Conservation (phyloP, 2,888 invertebrate genomes). For the Drosophila hamatofila region DNA sequence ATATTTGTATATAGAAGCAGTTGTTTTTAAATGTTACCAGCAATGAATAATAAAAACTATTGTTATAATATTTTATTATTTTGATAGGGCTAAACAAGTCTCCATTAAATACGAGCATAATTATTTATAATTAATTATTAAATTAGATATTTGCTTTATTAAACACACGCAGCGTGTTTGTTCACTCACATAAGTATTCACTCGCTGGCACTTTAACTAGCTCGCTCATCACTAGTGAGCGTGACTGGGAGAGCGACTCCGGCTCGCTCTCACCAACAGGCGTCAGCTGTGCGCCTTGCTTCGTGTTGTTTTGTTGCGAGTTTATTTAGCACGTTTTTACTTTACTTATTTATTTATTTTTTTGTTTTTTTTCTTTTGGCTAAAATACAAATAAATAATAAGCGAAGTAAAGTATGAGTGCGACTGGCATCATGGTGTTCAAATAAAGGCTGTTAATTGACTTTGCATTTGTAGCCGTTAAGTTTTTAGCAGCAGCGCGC, state of each 20-base stretch:
- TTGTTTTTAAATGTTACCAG: neutral
- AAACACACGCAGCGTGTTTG: neutral
- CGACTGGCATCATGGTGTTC: slow-evolving; percentile 47
- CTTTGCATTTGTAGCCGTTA: slow-evolving; percentile 49
- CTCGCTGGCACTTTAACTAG: neutral
- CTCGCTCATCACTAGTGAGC: slow-evolving; percentile 31
- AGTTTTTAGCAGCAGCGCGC: slow-evolving; percentile 51
- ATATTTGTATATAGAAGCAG: slow-evolving; percentile 3
- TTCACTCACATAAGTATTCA: neutral
- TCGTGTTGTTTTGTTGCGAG: slow-evolving; percentile 32
- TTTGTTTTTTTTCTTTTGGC: slow-evolving; percentile 19
- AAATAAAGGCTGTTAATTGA: slow-evolving; percentile 66
- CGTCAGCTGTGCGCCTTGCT: slow-evolving; percentile 65
- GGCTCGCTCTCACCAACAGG: slow-evolving; percentile 25
- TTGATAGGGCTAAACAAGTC: neutral
- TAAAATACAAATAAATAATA: slow-evolving; percentile 51
- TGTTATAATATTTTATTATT: neutral
- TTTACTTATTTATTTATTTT: neutral
- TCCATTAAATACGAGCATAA: neutral
- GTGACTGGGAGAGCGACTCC: slow-evolving; percentile 31
- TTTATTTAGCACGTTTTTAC: slow-evolving; percentile 63
- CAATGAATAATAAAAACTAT: neutral
- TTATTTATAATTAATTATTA: neutral
- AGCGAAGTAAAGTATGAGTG: slow-evolving; percentile 40
- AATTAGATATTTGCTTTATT: neutral